Base-by-base conservation (phyloP, 2,888 invertebrate genomes). In the Rotaria sp. region DNA sequence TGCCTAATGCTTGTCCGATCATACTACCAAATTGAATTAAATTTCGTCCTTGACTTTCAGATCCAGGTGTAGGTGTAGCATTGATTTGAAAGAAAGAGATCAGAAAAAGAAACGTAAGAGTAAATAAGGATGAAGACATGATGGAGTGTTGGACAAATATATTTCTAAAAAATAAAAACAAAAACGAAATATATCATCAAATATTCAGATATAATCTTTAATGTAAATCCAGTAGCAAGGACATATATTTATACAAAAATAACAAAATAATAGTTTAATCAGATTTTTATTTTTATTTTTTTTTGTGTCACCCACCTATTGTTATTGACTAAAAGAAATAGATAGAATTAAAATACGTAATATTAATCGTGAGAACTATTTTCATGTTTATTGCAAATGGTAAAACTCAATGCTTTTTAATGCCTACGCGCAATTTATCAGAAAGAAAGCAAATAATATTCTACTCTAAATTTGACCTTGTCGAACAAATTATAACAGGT, bases 21-120 rank as follows among this genome's bases (percentile, higher is more conserved):
- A 86, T 86, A 80, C 35, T 84, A 41, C 57, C 84, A 30, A 86
- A 86, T 48, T 86, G 85, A 48, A 84, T 26, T 26, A 86, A 59
- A 59, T 86, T 86, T 13, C 85, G 80, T 26, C 80, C 52, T 50
- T 80, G 80, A 80, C 80, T 80, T 7, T 8, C 26, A 45, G 67
- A 1, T 18, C 67, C 67, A 3, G 67, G 67, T 67, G 67, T 21
- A 35, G 67, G 67, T 35, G 35, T 38, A 35, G 67, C 67, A 15
- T 67, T 67, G 0, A 67, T 67, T 67, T 67, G 67, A 7, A 67
- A 21, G 3, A 67, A 13, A 1, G 35, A 67, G 35, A 21, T 18
- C 15, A 67, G 35, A 21, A 35, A 13, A 3, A 67, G 67, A 35
- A 30, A 35, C 5, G 21, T 7, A 21, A 67, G 21, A 2, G 21